Base-by-base conservation (phyloP, 1,140 invertebrate genomes). In the Phymorhynchus buccinoides region DNA sequence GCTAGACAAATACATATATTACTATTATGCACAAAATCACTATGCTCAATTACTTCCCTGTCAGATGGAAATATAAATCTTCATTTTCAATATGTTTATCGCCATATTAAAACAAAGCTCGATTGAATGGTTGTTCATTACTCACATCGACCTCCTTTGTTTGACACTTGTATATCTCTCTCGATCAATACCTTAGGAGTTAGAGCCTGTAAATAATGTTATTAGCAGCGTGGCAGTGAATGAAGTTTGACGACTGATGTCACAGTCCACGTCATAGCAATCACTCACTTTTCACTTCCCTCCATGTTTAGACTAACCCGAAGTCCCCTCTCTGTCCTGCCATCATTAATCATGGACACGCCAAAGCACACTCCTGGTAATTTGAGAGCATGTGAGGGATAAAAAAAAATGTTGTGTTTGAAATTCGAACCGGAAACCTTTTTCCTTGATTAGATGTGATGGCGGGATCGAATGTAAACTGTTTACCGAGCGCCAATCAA, bases 401-500 rank as follows among this genome's bases (percentile, higher is more conserved):
- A 37, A 71, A 37, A 71, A 37, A 35, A 37, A 35, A n/a, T n/a
- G 68, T 32, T 75, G 35, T 75, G 73, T 41, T 75, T 75, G 73
- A 75, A 75, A 75, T 41, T 75, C 35, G 73, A 75, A 75, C 73
- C 35, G 35, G 73, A 75, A 37, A 66, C 52, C 80, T 81, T 37
- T 81, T 37, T 39, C 80, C 37, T 41, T 81, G 80, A 81, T 81
- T 81, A 48, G 32, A 52, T 9, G 44, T 80, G 78, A 44, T 35
- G 42, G 78, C 35, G 44, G 39, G 48, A 56, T 52, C 27, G 27
- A 81, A 39, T 66, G 32, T 41, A 81, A 81, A 81, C 18, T 81
- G 80, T 62, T 81, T 81, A 81, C 44, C 35, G 52, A 81, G 44
- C 52, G 62, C 48, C 52, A 81, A 81, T 66, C 80, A 81, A 81